phyloP scores from a whole-genome alignment of 2,113 vertebrate genomes.

The Lepidothrix coronata region DNA sequence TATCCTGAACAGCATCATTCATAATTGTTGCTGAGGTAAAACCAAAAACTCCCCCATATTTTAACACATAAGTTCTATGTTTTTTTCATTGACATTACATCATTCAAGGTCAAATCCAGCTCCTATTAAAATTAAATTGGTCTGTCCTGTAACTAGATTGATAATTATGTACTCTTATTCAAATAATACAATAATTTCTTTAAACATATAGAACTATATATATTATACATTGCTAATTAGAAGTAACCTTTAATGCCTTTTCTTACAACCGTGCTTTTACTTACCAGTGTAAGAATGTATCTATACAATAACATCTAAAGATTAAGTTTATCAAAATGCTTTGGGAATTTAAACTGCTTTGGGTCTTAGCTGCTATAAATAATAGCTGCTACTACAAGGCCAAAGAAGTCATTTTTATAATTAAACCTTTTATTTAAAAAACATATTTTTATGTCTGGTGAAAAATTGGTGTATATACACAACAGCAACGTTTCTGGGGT shows the following conservation, averaged over 20 bases:
- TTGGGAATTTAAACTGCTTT: not conserved
- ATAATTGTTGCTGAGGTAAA: not conserved
- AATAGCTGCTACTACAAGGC: not conserved
- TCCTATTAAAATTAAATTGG: conserved; percentile 9
- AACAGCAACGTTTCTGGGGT: not conserved
- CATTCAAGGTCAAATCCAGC: not conserved
- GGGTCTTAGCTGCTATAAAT: not conserved
- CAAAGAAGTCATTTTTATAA: not conserved
- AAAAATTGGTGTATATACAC: not conserved
- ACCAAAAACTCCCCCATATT: not conserved
- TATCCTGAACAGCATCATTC: not conserved
- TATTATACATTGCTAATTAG: not conserved
- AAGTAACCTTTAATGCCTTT: not conserved
- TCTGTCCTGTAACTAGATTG: not conserved
- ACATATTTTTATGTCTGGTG: not conserved
- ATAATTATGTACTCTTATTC: not conserved
- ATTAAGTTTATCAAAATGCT: not conserved
- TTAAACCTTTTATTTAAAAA: not conserved
- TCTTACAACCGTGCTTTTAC: not conserved
- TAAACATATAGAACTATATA: not conserved
- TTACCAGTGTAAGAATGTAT: not conserved
- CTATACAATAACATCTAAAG: not conserved
- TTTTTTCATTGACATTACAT: not conserved
- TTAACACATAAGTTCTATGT: not conserved
- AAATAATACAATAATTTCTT: not conserved